Percentiles rank a stretch among this genome's conserved stretches.
phyloP scores from a whole-genome alignment of 2,888 invertebrate genomes.

The Volucella inflata region DNA sequence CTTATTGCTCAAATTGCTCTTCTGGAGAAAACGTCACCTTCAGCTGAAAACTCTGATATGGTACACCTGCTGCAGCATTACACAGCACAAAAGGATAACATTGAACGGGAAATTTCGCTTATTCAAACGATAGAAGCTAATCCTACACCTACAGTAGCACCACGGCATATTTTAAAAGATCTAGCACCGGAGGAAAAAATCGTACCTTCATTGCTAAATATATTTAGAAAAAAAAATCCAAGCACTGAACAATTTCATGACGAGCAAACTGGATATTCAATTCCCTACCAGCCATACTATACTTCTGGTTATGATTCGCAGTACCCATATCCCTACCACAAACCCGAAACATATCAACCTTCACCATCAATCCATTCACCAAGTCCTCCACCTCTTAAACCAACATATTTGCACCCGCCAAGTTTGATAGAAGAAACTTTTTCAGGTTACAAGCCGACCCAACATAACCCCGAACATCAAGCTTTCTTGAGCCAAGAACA shows the following conservation, averaged over 20 bases:
- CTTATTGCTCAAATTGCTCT: slow-evolving; percentile 35
- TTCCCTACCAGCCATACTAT: slow-evolving; percentile 11
- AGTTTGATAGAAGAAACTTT: no score
- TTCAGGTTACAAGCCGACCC: not conserved
- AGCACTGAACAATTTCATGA: not conserved
- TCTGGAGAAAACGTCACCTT: not conserved
- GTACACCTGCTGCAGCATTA: slow-evolving; percentile 49
- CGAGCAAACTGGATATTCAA: slow-evolving; percentile 2
- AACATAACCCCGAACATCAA: not conserved
- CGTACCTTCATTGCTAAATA: slow-evolving; percentile 21
- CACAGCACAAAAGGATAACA: slow-evolving; percentile 62
- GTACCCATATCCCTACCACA: slow-evolving; percentile 30
- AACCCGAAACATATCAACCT: not conserved
- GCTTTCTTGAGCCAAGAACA: not conserved
- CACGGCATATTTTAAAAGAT: slow-evolving; percentile 13
- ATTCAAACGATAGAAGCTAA: slow-evolving; percentile 44
- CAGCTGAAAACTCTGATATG: slow-evolving; percentile 17
- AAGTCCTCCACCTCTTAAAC: not conserved
- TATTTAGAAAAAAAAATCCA: slow-evolving; percentile 41
- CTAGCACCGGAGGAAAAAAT: slow-evolving; percentile 16
- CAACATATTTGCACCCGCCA: not conserved
- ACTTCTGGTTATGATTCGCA: slow-evolving; percentile 13
- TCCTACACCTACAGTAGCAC: not conserved
- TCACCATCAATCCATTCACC: not conserved
- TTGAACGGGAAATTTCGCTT: slow-evolving; percentile 48